Percentiles rank a stretch among this genome's conserved stretches.
Conservation (phyloP, 2,113 vertebrate genomes). For the Ptilorrhoa leucosticta region DNA sequence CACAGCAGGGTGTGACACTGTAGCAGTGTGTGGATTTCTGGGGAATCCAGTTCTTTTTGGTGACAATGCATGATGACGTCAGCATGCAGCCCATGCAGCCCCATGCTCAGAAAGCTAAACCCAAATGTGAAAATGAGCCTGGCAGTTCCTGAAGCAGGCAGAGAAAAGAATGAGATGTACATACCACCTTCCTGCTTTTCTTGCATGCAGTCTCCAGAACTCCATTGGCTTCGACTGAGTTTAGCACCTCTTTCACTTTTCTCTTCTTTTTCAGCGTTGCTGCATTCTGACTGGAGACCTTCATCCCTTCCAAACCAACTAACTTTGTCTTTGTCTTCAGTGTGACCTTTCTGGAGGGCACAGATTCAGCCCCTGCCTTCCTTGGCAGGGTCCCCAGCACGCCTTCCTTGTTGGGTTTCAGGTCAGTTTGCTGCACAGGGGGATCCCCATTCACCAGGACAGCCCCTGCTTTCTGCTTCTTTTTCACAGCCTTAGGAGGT, state of each 20-base stretch:
- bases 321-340: slow-evolving; percentile 26
- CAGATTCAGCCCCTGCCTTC: background rate
- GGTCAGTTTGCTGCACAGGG: background rate
- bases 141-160: background rate
- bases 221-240: background rate
- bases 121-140: background rate
- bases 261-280: slow-evolving; percentile 61
- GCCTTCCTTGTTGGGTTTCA: background rate
- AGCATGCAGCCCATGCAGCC: background rate
- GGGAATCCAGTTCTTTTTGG: background rate
- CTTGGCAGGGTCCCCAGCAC: background rate
- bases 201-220: background rate
- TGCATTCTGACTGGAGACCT: slow-evolving; percentile 21
- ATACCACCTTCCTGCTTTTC: slow-evolving; percentile 52
- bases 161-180: background rate
- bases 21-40: background rate
- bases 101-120: background rate
- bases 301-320: background rate
- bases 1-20: background rate
- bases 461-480: slow-evolving; percentile 22
- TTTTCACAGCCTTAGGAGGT: background rate
- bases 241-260: slow-evolving; percentile 28
- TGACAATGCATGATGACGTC: background rate
- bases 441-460: background rate
- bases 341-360: background rate